These are phyloP conservation scores for Ia io DNA, from an alignment of 2,113 vertebrate species.

Conservation along the genomic window DNA sequence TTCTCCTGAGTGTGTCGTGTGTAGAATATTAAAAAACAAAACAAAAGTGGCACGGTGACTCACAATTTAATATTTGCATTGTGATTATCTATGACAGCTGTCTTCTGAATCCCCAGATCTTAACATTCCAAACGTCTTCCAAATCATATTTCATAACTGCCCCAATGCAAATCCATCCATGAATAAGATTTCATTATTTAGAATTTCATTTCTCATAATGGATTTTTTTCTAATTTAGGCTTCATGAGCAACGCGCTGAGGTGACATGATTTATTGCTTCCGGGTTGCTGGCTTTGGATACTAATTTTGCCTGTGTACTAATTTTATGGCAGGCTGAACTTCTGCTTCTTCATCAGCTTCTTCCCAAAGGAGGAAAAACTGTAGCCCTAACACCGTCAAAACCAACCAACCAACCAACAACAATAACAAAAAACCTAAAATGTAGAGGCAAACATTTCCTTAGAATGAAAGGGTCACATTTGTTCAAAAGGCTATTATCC, in stretches of 20 bases:
- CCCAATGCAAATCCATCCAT: neutral
- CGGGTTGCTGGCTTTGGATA: neutral
- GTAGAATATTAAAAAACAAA: slow-evolving; percentile 25
- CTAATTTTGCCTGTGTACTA: neutral
- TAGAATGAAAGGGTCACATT: neutral
- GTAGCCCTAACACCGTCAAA: neutral
- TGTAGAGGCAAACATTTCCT: neutral
- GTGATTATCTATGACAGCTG: neutral
- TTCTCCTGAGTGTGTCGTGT: neutral
- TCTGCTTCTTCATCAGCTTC: neutral
- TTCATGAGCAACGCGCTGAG: neutral
- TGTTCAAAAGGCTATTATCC: neutral
- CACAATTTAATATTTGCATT: slow-evolving; percentile 36
- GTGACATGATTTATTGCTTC: slow-evolving; percentile 50
- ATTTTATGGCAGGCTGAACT: slow-evolving; percentile 24
- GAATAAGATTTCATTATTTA: slow-evolving; percentile 48
- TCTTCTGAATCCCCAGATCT: slow-evolving; percentile 32
- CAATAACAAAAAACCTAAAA: neutral
- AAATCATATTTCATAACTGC: neutral
- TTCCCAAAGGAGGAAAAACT: neutral
- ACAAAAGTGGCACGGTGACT: neutral
- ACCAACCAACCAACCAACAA: neutral
- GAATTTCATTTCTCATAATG: slow-evolving; percentile 55
- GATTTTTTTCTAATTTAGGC: neutral
- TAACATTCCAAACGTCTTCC: slow-evolving; percentile 6